A percentile compares a stretch with the other conserved stretches of the same genome.
phyloP scores from a whole-genome alignment of 2,797 vertebrate genomes.

The Eremophila alpestris region DNA sequence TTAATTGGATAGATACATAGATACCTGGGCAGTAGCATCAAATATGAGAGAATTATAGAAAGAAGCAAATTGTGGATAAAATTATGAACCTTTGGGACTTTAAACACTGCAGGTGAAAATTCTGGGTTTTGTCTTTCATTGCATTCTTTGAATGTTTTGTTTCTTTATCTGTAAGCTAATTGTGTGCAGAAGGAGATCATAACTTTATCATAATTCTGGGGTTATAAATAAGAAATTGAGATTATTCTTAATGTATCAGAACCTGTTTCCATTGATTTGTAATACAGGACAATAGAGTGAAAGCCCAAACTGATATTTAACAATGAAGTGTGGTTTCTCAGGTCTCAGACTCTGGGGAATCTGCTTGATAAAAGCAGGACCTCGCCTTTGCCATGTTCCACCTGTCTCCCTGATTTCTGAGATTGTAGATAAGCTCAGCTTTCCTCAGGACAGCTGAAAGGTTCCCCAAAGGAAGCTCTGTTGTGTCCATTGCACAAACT shows the following conservation, averaged over 20 bases:
- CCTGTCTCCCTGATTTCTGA: background rate
- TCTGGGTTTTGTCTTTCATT: background rate
- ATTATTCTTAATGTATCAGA: background rate
- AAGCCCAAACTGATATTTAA: background rate
- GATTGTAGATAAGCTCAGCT: background rate
- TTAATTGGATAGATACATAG: background rate
- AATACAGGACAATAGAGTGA: background rate
- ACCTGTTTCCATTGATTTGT: background rate
- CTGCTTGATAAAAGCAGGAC: background rate
- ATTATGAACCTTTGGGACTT: background rate
- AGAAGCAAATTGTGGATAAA: background rate
- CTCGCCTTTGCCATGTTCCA: fast-evolving
- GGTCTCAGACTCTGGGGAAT: background rate
- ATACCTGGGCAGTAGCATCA: background rate
- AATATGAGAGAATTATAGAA: background rate
- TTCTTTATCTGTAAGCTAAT: background rate
- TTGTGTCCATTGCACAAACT: background rate
- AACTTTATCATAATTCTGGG: background rate
- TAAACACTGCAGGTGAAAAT: background rate
- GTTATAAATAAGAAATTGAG: background rate
- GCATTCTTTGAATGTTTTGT: background rate
- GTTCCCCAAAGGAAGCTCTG: background rate
- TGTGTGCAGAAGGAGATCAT: background rate
- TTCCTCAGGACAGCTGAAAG: background rate
- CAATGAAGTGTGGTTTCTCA: background rate